Evolutionary conservation across 2,797 vertebrate genomes (phyloP).

Genomic region (Lepus oiostolus): DNA sequence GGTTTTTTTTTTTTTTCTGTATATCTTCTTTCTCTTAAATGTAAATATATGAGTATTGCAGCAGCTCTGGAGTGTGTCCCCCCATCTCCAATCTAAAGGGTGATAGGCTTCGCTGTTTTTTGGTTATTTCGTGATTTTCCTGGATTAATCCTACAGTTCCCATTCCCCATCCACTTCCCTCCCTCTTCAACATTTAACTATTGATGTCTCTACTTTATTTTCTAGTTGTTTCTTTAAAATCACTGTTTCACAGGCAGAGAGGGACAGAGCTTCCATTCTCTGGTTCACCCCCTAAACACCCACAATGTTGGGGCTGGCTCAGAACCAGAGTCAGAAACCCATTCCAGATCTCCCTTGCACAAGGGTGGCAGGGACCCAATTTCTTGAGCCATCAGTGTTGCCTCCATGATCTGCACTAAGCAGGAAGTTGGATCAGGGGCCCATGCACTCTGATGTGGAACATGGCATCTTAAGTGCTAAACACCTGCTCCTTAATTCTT

Average conservation of each 20-base stretch:
- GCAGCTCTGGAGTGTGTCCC: not conserved
- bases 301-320: no score
- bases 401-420: no score
- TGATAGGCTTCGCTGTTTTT: not conserved
- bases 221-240: not conserved
- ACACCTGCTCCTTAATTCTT: not conserved
- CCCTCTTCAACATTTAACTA: not conserved
- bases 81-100: no score
- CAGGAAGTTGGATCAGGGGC: no score
- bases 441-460: no score
- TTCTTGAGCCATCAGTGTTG: no score
- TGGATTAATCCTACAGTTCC: conserved; percentile 26
- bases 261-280: no score
- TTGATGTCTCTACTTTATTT: not conserved
- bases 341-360: no score
- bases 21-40: not conserved
- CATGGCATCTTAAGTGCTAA: no score
- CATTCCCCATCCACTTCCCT: not conserved
- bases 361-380: no score
- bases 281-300: no score
- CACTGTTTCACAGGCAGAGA: not conserved
- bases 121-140: not conserved
- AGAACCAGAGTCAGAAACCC: no score
- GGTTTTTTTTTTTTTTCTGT: not conserved
- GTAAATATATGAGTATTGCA: not conserved